Conservation (phyloP, 1,140 invertebrate species). For the Drosophila tani region DNA sequence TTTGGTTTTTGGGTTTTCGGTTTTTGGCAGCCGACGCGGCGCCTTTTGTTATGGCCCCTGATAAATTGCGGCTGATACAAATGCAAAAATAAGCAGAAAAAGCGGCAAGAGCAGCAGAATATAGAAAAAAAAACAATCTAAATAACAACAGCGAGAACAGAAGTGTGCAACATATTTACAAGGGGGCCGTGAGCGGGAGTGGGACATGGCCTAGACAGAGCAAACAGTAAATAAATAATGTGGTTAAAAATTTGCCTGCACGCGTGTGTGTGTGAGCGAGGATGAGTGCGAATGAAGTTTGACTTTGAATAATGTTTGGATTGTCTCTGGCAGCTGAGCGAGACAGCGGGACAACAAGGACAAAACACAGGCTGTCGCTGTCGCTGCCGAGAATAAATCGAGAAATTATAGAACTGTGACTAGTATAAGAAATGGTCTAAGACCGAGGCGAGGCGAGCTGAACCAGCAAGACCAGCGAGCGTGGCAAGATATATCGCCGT, state of each 20-base stretch:
- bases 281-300: slow-evolving; percentile 80
- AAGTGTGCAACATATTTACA: slow-evolving; percentile 78
- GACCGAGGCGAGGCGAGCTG: not conserved
- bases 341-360: slow-evolving; percentile 51
- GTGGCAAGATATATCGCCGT: slow-evolving; percentile 77
- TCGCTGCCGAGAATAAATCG: slow-evolving; percentile 73
- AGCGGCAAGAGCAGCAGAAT: slow-evolving; percentile 28
- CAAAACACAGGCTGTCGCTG: slow-evolving; percentile 61
- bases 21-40: slow-evolving; percentile 80
- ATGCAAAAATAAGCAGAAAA: slow-evolving; percentile 63
- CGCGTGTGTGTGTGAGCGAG: slow-evolving; percentile 11
- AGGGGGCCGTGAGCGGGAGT: not conserved
- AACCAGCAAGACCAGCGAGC: slow-evolving; percentile 43
- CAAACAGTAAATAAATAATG: slow-evolving; percentile 83
- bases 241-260: slow-evolving; percentile 79
- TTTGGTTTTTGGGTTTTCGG: slow-evolving; percentile 67
- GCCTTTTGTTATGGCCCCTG: slow-evolving; percentile 79
- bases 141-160: slow-evolving; percentile 54
- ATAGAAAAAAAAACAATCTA: slow-evolving; percentile 39
- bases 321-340: slow-evolving; percentile 75
- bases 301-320: slow-evolving; percentile 84
- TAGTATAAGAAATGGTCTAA: slow-evolving; percentile 80
- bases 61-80: slow-evolving; percentile 82
- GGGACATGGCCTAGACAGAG: slow-evolving; percentile 36
- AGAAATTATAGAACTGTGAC: slow-evolving; percentile 84